Conservation (phyloP, 2,888 invertebrate species). For the Scaptomyza cyrtandrae region DNA sequence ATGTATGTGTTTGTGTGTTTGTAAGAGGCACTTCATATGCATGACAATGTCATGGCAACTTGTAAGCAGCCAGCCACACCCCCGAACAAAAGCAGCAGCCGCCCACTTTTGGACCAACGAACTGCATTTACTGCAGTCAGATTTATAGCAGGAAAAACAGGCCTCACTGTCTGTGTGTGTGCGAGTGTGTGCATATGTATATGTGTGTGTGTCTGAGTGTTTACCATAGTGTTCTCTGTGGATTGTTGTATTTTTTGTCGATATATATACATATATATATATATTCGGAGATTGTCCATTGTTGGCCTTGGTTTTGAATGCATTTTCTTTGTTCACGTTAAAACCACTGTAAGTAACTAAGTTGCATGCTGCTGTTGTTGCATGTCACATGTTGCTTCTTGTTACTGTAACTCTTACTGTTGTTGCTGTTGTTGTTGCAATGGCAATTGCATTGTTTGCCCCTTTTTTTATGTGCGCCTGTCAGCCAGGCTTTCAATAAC, state of each 20-base stretch:
- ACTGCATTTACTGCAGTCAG: slow-evolving; percentile 61
- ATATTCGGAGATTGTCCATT: slow-evolving; percentile 65
- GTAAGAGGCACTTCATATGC: slow-evolving; percentile 65
- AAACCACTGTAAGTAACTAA: slow-evolving; percentile 75
- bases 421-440: slow-evolving; percentile 35
- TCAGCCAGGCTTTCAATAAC: slow-evolving; percentile 52
- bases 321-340: slow-evolving; percentile 56
- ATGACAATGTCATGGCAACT: slow-evolving; percentile 79
- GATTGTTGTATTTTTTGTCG: slow-evolving; percentile 3
- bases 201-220: slow-evolving; percentile 19
- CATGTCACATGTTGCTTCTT: slow-evolving; percentile 16
- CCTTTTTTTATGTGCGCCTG: slow-evolving; percentile 14
- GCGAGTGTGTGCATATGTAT: no score
- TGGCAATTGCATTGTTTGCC: slow-evolving; percentile 42
- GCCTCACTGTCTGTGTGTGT: neutral
- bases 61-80: slow-evolving; percentile 63
- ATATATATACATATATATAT: slow-evolving; percentile 55
- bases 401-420: neutral
- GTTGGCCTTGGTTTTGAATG: slow-evolving; percentile 55
- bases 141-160: slow-evolving; percentile 54
- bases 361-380: slow-evolving; percentile 51
- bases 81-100: slow-evolving; percentile 6
- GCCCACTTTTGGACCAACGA: slow-evolving; percentile 13
- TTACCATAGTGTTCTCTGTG: slow-evolving; percentile 13
- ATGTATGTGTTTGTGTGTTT: slow-evolving; percentile 6